phyloP scores from a whole-genome alignment of 2,113 vertebrate species.

The Psephotus haematonotus region DNA sequence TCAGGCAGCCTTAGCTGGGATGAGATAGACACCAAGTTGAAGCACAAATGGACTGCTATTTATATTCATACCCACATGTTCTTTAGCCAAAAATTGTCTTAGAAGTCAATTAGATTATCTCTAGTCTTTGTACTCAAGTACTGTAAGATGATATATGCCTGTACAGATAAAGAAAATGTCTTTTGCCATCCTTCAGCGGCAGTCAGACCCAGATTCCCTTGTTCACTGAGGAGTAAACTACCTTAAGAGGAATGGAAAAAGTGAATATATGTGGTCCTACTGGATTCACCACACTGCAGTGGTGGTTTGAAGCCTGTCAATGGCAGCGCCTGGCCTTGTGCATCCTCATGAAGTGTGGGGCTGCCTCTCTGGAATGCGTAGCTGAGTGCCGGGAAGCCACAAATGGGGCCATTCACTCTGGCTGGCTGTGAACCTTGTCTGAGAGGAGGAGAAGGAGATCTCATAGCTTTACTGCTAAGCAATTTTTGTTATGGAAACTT shows the following conservation, averaged over 20 bases:
- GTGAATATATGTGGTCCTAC: neutral
- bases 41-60: neutral
- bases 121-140: neutral
- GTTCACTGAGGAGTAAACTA: neutral
- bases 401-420: neutral
- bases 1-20: neutral
- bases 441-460: neutral
- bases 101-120: neutral
- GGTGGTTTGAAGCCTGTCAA: neutral
- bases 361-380: neutral
- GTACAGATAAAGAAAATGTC: neutral
- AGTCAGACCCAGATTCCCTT: neutral
- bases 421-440: neutral
- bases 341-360: neutral
- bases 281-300: neutral
- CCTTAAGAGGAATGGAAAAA: constrained; percentile 1
- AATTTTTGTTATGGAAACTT: constrained; percentile 34
- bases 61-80: neutral
- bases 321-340: neutral
- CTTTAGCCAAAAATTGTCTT: neutral
- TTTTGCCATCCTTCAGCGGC: neutral
- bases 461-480: neutral
- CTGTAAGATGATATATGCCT: rapidly evolving
- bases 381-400: neutral
- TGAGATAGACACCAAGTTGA: neutral